Base-by-base conservation (phyloP, 2,797 vertebrate species). In the Amniataba percoides region DNA sequence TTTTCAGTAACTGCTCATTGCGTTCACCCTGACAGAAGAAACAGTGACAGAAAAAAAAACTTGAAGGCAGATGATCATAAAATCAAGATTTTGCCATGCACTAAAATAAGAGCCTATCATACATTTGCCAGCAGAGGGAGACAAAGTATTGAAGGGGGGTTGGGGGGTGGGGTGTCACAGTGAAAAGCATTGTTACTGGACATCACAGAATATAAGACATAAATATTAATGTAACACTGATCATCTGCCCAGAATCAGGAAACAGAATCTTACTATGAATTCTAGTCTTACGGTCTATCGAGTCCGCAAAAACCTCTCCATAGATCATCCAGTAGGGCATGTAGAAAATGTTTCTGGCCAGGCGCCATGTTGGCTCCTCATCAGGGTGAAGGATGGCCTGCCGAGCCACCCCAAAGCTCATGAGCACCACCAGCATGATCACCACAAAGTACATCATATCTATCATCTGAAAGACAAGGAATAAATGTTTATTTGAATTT, bases 251-350 rank as follows among this genome's bases (percentile, higher is more conserved):
- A 88, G 96, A 96, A 97, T 95, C 96, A 97, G 96, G 96, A 97
- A 98, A 97, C 95, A 95, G 94, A 97, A 95, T 97, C 98, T 99
- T 99, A 99, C 98, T 99, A 99, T 99, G 95, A 96, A 99, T 92
- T 99, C 97, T 98, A 97, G 94, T 99, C 98, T 99, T 99, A 99
- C 98, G 98, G 97, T 99, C 98, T 97, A 99, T 99, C 97, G 99
- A 99, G 96, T 99, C 98, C 83, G 98, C 98, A 96, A 99, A 99
- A 97, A 99, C 97, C 93, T 99, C 98, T 82, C 98, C 98, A 16
- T 99, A 99, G 95, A 99, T 99, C 98, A 99, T 99, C 98, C 98
- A 99, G 92, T 99, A 99, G 43, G 98, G 98, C 98, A 99, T 99
- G 93, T 99, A 99, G 96, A 99, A 99, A 93, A 99, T 99, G 94